Percentiles rank a stretch among this genome's conserved stretches.
phyloP scores from a whole-genome alignment of 2,888 invertebrate genomes.

The Lithophane ornitopus region DNA sequence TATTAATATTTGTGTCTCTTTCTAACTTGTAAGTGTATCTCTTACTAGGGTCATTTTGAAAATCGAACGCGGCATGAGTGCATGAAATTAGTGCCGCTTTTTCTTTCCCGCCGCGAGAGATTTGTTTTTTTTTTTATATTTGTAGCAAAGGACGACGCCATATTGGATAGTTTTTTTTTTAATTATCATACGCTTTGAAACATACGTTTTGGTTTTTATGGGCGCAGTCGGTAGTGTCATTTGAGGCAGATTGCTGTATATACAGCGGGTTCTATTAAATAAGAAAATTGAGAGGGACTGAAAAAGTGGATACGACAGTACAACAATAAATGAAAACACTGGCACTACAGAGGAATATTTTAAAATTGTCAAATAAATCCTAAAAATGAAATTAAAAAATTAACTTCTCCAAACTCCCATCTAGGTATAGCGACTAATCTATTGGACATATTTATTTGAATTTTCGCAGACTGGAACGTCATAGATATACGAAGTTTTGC shows the following conservation, averaged over 20 bases:
- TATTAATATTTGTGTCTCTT: conserved; percentile 77
- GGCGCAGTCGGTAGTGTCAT: conserved; percentile 65
- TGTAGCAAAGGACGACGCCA: conserved; percentile 84
- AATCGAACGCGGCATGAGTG: conserved; percentile 86
- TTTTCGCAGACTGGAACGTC: no score
- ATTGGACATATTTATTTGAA: no score
- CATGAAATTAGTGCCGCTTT: conserved; percentile 89
- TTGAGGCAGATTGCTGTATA: conserved; percentile 59
- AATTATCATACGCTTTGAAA: conserved; percentile 73
- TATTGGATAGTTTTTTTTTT: conserved; percentile 82
- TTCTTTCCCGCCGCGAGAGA: conserved; percentile 85
- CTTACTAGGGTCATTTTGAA: conserved; percentile 82
- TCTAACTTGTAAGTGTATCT: conserved; percentile 67
- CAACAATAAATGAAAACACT: neutral
- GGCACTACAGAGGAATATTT: neutral
- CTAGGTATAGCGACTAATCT: no score
- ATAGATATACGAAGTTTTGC: no score
- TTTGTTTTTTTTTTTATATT: conserved; percentile 81
- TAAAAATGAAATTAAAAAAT: no score
- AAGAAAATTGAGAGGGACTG: neutral
- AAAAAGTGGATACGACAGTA: neutral
- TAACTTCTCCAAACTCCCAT: no score
- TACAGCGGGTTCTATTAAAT: conserved; percentile 48
- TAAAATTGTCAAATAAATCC: neutral
- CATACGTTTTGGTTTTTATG: conserved; percentile 74